These are phyloP conservation scores for Limnothrissa miodon DNA, from an alignment of 2,113 vertebrate genomes.

Conservation along the genomic window DNA sequence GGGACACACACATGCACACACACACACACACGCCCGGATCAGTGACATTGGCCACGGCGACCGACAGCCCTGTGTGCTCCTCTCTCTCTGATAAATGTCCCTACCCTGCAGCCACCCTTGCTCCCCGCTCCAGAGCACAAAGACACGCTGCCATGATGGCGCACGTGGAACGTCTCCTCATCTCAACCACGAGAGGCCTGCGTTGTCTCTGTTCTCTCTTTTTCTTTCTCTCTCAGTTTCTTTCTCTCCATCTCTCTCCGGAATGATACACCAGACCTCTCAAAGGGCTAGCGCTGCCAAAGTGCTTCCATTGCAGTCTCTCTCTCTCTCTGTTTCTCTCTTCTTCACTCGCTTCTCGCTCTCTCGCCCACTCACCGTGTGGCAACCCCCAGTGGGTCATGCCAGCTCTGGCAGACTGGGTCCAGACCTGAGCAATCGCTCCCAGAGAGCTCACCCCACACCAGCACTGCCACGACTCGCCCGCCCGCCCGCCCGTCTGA, in stretches of 20 bases:
- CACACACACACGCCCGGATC: background rate
- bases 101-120: background rate
- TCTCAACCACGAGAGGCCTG: background rate
- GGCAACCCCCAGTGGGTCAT: background rate
- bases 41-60: background rate
- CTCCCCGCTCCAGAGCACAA: background rate
- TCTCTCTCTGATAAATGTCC: conserved; percentile 3
- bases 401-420: conserved; percentile 42
- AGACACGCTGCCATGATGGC: background rate
- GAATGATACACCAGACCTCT: conserved; percentile 46
- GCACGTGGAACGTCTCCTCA: background rate
- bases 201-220: background rate
- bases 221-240: background rate
- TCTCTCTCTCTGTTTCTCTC: conserved; percentile 1
- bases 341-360: background rate
- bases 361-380: conserved; percentile 5
- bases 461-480: too few relatives aligned
- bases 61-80: conserved; percentile 17
- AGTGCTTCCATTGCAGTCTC: background rate
- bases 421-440: conserved; percentile 48
- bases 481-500: too few relatives aligned
- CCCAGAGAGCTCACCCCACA: conserved; percentile 43
- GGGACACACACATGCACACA: conserved; percentile 10
- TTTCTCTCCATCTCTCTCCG: conserved; percentile 1
- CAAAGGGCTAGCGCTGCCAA: conserved; percentile 27